phyloP scores from a whole-genome alignment of 2,113 vertebrate genomes.

The Dryoscopus gambensis region DNA sequence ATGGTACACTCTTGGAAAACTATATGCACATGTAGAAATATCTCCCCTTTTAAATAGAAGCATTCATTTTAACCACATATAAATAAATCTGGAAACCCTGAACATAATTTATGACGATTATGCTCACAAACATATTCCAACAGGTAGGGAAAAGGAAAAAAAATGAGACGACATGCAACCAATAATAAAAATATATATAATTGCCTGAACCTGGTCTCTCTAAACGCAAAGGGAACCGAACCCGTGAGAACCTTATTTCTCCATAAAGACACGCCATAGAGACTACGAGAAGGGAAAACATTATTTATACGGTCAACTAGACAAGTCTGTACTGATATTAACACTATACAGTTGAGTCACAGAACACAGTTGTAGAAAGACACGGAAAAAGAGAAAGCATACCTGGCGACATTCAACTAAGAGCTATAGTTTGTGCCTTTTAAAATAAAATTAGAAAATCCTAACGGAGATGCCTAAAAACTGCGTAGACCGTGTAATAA shows the following conservation, averaged over 20 bases:
- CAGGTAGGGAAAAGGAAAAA: conserved; percentile 56
- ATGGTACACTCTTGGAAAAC: conserved; percentile 99
- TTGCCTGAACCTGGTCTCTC: conserved; percentile 83
- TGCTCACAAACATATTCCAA: conserved; percentile 88
- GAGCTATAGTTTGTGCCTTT: conserved; percentile 90
- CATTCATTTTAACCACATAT: conserved; percentile 99
- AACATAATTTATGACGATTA: conserved; percentile 91
- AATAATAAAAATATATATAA: conserved; percentile 90
- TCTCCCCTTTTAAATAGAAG: conserved; percentile 99
- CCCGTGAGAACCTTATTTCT: conserved; percentile 84
- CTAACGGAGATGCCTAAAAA: conserved; percentile 74
- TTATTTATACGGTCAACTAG: conserved; percentile 89
- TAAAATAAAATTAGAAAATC: conserved; percentile 69
- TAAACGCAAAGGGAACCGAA: conserved; percentile 81
- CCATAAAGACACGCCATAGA: conserved; percentile 88
- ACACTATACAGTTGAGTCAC: conserved; percentile 98
- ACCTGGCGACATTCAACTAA: conserved; percentile 88
- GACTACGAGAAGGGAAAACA: conserved; percentile 88
- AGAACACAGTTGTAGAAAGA: conserved; percentile 98
- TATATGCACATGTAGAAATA: conserved; percentile 99
- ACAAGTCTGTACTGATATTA: conserved; percentile 92
- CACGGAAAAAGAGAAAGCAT: conserved; percentile 91
- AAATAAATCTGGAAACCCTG: conserved; percentile 94
- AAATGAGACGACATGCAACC: conserved; percentile 89
- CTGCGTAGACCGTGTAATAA: conserved; percentile 67